Evolutionary conservation across 2,113 vertebrate species (phyloP), one percentile per base, ranked within the genome.

Genomic region (Archocentrus centrarchus): DNA sequence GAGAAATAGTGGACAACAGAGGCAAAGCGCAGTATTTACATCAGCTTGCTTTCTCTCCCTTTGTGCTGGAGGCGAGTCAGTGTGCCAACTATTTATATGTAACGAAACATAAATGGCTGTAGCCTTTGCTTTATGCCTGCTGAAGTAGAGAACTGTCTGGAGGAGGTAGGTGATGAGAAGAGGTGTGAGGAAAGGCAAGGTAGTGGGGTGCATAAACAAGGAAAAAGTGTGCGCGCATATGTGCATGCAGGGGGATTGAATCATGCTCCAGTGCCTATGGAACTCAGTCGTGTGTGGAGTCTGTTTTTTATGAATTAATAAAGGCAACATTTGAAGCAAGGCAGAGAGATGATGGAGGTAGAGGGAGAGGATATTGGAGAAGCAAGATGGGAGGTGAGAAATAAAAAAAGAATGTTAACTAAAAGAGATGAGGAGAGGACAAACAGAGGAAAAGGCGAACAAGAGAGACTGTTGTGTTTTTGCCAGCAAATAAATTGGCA

Each of bases 301-400:
- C 96, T 93, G 88, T 97, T 97, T 97, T 97, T 96, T 96, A 97
- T 97, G 96, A 97, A 97, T 97, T 97, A 97, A 97, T 97, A 97
- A 97, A 95, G 93, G 95, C 92, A 95, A 93, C 96, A 96, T 96
- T 94, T 95, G 96, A 96, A 94, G 93, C 94, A 94, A 93, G 87
- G 95, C 68, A 47, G 91, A 58, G 73, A 89, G 35, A 66, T 77
- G 86, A 87, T 59, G 57, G 77, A 85, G 61, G 85, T 41, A 91
- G 93, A 90, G 90, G 86, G 93, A 93, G 91, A 77, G 47, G 10
- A 55, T 35, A 35, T 24, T 2, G 6, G 47, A 73, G 68, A 9
- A 73, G 47, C 68, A 35, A 55, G 68, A 73, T 73, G 68, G n/a
- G 60, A 22, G 3, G 22, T 39, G 3, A 75, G 11, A n/a, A 64